Base-by-base conservation (phyloP, 1,140 invertebrate species). In the Helicoverpa armigera region DNA sequence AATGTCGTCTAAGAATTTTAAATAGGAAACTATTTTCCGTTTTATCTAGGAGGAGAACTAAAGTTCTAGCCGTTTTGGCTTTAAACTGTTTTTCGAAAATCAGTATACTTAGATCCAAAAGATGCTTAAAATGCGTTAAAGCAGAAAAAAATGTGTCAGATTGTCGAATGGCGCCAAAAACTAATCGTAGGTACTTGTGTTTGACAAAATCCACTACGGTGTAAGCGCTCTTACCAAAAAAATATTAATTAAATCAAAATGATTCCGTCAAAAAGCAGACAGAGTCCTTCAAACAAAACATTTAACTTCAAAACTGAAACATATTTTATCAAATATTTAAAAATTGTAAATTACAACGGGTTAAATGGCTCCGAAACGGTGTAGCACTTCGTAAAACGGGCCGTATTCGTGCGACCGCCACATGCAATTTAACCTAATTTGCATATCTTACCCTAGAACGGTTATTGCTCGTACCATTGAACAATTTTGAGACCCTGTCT, bases 341-440 rank as follows among this genome's bases (percentile, higher is more conserved):
- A 73, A 56, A 73, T 53, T 35, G 70, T 73, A 73, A 73, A 73
- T 56, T 58, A 56, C 51, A 31, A 69, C 13, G 65, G 53, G 53
- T 79, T 72, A 56, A 73, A 73, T 73, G 70, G 53, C 70, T 13
- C 70, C n/a, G 51, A 73, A 72, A 73, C 13, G 53, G 70, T 70
- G 70, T 56, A 50, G 73, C 73, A 76, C 73, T 70, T 77, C 51
- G 73, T 81, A 81, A 81, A 75, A 81, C 50, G 56, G 70, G 61
- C 75, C 73, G 48, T 61, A 72, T 79, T 81, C 72, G 76, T 82
- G 82, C 67, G 70, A 67, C 81, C 50, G 78, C 31, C 65, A 72
- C 82, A 83, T 87, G 82, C 82, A 87, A 83, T 85, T 82, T 82
- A 81, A 85, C 83, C 73, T 60, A 73, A 86, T 87, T 87, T 87